Base-by-base conservation (phyloP, 2,888 invertebrate genomes). In the Caenorhabditis macrosperma region DNA sequence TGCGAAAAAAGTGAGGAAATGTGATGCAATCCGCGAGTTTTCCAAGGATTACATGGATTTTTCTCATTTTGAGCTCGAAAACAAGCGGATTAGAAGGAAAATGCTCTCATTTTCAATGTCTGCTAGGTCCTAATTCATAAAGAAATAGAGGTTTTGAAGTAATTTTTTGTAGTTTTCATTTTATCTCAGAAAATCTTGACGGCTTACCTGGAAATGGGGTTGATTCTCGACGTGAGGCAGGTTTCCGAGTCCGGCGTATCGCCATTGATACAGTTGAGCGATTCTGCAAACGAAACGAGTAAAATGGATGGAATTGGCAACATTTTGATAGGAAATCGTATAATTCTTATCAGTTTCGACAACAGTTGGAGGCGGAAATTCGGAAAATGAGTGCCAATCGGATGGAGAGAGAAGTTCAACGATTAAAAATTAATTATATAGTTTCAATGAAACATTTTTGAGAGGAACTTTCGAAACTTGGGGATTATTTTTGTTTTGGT, bases 171-270 rank as follows among this genome's bases (percentile, higher is more conserved):
- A 33, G 33, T 7, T 5, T 33, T n/a, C n/a, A n/a, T n/a, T 33
- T 38, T 38, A 12, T 12, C 38, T 15, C 6, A 38, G 9, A 7
- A 7, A 7, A 5, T 33, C 33, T 9, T 15, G 2, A 3, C 12
- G n/a, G 4, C 48, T 2, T 38, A 82, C 81, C 77, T 82, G 74
- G 92, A 96, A 99, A 91, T 97, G 96, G 0, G 94, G 93, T 91
- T 94, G 93, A 2, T 93, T 93, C 68, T 94, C 93, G 52, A 99
- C 96, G 91, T 99, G 99, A 0, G 94, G 93, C 86, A 99, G 93
- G 92, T 98, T 96, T 2, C 96, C 96, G n/a, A 99, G 93, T 86
- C 95, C 74, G 38, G 85, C 81, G 82, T 90, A 90, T 17, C 92
- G 86, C 92, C 92, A 92, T 87, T 91, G 92, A 89, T 92, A 92